A percentile compares a stretch with the other conserved stretches of the same genome.
Conservation (phyloP, 2,888 invertebrate species). For the Drosophila mulleri region DNA sequence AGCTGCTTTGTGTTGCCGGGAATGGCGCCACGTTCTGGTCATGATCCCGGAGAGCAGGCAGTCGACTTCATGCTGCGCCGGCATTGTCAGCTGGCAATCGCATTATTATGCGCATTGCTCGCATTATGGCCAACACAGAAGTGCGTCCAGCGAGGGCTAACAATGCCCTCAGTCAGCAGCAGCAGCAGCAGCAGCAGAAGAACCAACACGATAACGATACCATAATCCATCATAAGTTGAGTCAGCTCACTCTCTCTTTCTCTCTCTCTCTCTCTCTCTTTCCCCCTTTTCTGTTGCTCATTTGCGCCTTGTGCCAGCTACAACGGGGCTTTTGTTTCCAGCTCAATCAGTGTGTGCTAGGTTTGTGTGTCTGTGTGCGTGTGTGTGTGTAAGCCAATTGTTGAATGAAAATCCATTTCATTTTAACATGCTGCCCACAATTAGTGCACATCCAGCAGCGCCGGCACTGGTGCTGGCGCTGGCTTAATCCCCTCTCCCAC, state of each 20-base stretch:
- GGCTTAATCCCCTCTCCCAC: slow-evolving; percentile 42
- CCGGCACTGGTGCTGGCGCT: slow-evolving; percentile 50
- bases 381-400: slow-evolving; percentile 70
- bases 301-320: slow-evolving; percentile 37
- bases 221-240: slow-evolving; percentile 82
- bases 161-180: slow-evolving; percentile 37
- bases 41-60: background rate
- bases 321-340: slow-evolving; percentile 45
- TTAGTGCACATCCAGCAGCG: slow-evolving; percentile 76
- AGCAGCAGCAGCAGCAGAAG: slow-evolving; percentile 10
- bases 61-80: slow-evolving; percentile 16
- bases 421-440: slow-evolving; percentile 84
- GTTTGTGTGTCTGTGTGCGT: background rate
- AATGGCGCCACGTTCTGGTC: slow-evolving; percentile 1
- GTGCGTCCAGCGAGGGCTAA: slow-evolving; percentile 25
- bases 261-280: background rate
- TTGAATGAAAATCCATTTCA: slow-evolving; percentile 83
- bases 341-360: background rate
- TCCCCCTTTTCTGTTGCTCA: slow-evolving; percentile 54
- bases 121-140: slow-evolving; percentile 61
- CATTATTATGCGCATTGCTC: slow-evolving; percentile 68
- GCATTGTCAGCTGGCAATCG: slow-evolving; percentile 64
- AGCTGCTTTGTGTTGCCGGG: slow-evolving; percentile 30
- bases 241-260: slow-evolving; percentile 28
- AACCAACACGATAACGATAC: slow-evolving; percentile 44